Base-by-base conservation (phyloP, 2,888 invertebrate genomes). In the Meliscaeva auricollis region DNA sequence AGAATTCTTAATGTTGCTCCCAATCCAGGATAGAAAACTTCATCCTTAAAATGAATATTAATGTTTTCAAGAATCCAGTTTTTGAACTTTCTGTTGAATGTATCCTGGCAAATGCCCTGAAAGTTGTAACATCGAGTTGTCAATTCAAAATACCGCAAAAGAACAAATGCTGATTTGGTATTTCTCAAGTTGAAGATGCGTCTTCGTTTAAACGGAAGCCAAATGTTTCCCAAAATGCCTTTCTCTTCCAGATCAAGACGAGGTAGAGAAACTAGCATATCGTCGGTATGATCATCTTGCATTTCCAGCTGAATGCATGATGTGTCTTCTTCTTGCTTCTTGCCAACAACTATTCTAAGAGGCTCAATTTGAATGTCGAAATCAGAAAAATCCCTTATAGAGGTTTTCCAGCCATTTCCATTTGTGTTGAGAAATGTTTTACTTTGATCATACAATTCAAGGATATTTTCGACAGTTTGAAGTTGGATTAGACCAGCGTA, bases 1-100 rank as follows among this genome's bases (percentile, higher is more conserved):
- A 89, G 80, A 52, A 92, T 88, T 77, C 91, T 88, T 13, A 92
- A 72, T 0, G 91, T 80, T 1, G 90, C 91, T 0, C 92, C 92
- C 2, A 92, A 81, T 0, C 92, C 92, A 0, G 92, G 92, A 88
- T 92, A 92, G 60, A 92, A 90, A 20, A 88, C 60, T 1, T 91
- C 90, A 85, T 92, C 92, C 2, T 85, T 83, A 26, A 92, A 88
- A 88, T 91, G 91, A 50, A 88, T 60, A 38, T 90, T 88, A 1
- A 92, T 64, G 17, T 89, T 90, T 17, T 91, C 89, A 3, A 88
- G 52, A 26, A 92, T 88, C 92, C 92, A 92, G 0, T 78, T 66
- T 54, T 89, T 89, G 6, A 92, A 88, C 54, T 89, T 89, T 4
- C 80, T 54, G 82, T 92, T 91, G 60, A 91, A 92, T 0, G 70